Evolutionary conservation across 2,888 invertebrate genomes (phyloP), one percentile per base, ranked within the genome.

Genomic region (Petrolisthes cinctipes): DNA sequence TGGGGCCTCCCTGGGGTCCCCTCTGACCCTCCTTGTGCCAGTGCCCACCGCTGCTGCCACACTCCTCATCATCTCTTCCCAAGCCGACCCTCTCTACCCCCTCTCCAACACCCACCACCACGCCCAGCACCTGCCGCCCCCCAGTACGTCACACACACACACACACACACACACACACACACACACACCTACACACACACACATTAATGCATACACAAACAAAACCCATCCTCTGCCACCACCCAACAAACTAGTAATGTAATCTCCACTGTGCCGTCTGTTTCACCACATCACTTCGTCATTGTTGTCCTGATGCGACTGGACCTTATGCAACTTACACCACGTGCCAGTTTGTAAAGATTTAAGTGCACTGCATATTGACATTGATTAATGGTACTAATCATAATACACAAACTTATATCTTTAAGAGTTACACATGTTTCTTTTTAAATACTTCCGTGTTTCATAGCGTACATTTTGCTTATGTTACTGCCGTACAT

Each of bases 21-120:
- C 79, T 4, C 85, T 86, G 66, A 73, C 73, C 81, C 71, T n/a
- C 57, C n/a, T 73, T 5, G 81, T 81, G 66, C 81, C 81, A 9
- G 81, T 75, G 73, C 81, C 85, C 37, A 86, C 81, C n/a, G 81
- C 73, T 5, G 85, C 85, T 17, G 85, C 85, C 71, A 86, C 85
- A 51, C 85, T 86, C 57, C 20, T 86, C 85, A 81, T 86, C 80
- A 80, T 79, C 81, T 86, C 85, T 57, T 86, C 85, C 80, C 85
- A 86, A 9, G 81, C 86, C 57, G 86, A 79, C 37, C 83, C 83
- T 37, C 78, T 83, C 71, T 83, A 71, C 57, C 83, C 83, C 23
- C 54, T 86, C 78, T 83, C 86, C 83, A 86, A 83, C 79, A 83
- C 78, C 86, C 82, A 83, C 83, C 83, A 86, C 86, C 68, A 79